Evolutionary conservation across 2,888 invertebrate species (phyloP).

Genomic region (Drosophila niveifrons): DNA sequence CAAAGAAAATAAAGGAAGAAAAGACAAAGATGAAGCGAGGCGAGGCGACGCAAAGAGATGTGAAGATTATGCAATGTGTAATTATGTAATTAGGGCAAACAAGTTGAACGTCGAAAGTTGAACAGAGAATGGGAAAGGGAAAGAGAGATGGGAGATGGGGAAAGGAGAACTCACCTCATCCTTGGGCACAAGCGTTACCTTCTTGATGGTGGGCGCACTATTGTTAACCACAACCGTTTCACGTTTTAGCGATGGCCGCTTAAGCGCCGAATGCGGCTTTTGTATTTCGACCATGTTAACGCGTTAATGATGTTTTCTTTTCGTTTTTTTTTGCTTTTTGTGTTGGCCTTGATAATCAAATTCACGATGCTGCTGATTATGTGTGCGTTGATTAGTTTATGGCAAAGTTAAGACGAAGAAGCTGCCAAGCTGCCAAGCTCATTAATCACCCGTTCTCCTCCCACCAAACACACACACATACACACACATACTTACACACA

Average conservation of each 20-base stretch:
- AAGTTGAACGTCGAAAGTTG: not conserved
- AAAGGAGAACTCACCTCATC: constrained; percentile 83
- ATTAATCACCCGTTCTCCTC: constrained; percentile 76
- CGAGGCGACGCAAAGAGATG: not conserved
- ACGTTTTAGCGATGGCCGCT: constrained; percentile 83
- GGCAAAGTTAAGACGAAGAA: constrained; percentile 22
- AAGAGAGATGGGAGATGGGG: not conserved
- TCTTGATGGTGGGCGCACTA: constrained; percentile 84
- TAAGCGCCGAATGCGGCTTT: constrained; percentile 84
- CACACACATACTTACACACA: constrained; percentile 43
- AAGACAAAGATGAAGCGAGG: not conserved
- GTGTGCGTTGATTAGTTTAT: constrained; percentile 30
- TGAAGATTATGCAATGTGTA: constrained; percentile 35
- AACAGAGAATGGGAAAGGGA: not conserved
- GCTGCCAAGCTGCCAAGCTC: constrained; percentile 54
- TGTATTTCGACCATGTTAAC: constrained; percentile 84
- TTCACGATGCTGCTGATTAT: constrained; percentile 16
- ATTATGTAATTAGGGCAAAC: constrained; percentile 41
- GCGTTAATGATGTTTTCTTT: constrained; percentile 23
- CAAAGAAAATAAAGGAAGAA: constrained; percentile 2
- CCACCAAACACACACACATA: not conserved
- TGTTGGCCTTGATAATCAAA: constrained; percentile 6
- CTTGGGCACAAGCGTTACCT: constrained; percentile 85
- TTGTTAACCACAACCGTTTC: constrained; percentile 85
- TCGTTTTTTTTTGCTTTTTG: no score